Base-by-base conservation (phyloP, 2,113 vertebrate species). In the Semicossyphus pulcher region DNA sequence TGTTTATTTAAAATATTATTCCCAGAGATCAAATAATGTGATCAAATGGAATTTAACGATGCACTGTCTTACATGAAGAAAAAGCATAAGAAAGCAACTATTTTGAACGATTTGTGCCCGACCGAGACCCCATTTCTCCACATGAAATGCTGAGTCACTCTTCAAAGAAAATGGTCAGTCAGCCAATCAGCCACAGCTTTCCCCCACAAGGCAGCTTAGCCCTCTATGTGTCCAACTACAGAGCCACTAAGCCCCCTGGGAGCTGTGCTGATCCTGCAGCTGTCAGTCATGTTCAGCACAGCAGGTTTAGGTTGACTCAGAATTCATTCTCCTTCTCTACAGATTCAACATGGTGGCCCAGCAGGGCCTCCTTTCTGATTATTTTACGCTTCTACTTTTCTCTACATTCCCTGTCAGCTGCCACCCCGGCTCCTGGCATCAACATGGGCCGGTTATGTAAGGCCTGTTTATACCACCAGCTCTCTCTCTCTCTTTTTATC, bases 381-480 rank as follows among this genome's bases (percentile, higher is more conserved):
- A 86, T 72, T 53, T 60, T 54, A 56, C 57, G 10, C 39, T 72
- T 67, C 71, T 48, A 20, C 48, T 54, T 60, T 47, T 59, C 63
- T 26, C 77, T 78, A 52, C 37, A 8, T 45, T 69, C 62, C 63
- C 75, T 53, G 49, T 71, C 78, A 76, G 78, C 80, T 83, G 86
- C 77, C 82, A 81, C 67, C 80, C 60, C 23, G 20, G 86, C 83
- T 66, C 78, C 78, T 93, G 92, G 91, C 90, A 92, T 89, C 84
- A 90, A 93, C 91, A 92, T 73, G 67, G 67, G 81, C 76, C 65
- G 6, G 85, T 94, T 94, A 91, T 86, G 87, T 86, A 94, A 94
- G 85, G 44, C 78, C 88, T 92, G 91, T 92, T 94, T 92, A 92
- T 75, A 91, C 79, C 84, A 76, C 49, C 63, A 81, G 85, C 75